phyloP scores from a whole-genome alignment of 2,113 vertebrate genomes.

The Lasiurus cinereus region DNA sequence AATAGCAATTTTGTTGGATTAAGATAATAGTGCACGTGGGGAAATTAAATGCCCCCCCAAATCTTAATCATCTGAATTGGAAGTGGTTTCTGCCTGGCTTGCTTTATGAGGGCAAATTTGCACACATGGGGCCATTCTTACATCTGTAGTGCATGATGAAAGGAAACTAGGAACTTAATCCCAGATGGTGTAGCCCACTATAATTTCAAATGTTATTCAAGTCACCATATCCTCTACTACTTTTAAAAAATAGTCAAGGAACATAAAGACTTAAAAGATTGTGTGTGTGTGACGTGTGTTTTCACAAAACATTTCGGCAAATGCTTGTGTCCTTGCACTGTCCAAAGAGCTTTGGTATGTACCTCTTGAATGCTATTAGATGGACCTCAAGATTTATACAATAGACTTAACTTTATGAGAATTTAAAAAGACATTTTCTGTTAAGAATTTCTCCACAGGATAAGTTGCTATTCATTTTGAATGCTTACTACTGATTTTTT shows the following conservation, averaged over 20 bases:
- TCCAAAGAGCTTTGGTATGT: not conserved
- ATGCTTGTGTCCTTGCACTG: not conserved
- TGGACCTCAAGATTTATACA: not conserved
- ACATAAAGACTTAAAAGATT: not conserved
- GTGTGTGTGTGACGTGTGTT: not conserved
- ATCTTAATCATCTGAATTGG: not conserved
- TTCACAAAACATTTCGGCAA: not conserved
- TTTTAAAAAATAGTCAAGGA: not conserved
- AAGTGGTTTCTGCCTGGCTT: not conserved
- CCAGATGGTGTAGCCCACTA: not conserved
- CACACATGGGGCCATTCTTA: not conserved
- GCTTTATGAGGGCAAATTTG: slow-evolving; percentile 30
- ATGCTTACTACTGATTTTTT: not conserved
- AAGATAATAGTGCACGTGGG: not conserved
- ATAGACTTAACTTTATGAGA: not conserved
- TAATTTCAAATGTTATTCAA: slow-evolving; percentile 8
- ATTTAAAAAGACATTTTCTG: not conserved
- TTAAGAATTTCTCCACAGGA: not conserved
- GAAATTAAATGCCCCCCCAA: not conserved
- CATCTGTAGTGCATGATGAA: not conserved
- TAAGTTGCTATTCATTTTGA: not conserved
- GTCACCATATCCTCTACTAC: not conserved
- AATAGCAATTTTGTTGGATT: not conserved
- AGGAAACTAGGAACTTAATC: not conserved
- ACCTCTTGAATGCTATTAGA: not conserved